Evolutionary conservation across 2,113 vertebrate species (phyloP), one percentile per base, ranked within the genome.

Genomic region (Emydura subglobosa): DNA sequence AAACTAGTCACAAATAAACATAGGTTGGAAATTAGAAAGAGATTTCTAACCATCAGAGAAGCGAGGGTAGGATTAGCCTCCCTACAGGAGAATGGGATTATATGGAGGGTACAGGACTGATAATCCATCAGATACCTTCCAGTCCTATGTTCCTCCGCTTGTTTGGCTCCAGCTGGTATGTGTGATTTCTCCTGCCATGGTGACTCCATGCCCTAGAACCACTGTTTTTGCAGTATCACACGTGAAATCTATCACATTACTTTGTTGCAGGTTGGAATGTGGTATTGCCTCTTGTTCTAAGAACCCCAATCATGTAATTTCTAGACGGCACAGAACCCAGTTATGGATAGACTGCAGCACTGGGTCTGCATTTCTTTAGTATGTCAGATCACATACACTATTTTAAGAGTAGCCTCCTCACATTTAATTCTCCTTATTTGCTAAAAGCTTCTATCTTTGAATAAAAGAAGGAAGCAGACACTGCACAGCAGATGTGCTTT

Each of bases 371-470:
- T 61, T 49, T 79, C 27, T 88, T 94, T 82, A 68, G 39, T 54
- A 47, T 34, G 16, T 16, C 42, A 59, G 78, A 47, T 91, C 72
- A 51, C 1, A 82, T 65, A 82, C 14, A 54, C 76, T 47, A 3
- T 27, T 94, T 44, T 3, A 94, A 81, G 50, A 87, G 13, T 8
- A 34, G 42, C 42, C 85, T 53, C 95, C 72, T 47, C 42, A 72
- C 65, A 11, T 5, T 82, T 79, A 68, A 53, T 79, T 83, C 5
- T 50, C 93, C 89, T 92, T 92, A 87, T 86, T 24, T 34, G 12
- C 81, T 76, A 94, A 89, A 91, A 83, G 90, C 61, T 91, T 91
- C 91, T 83, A 76, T 79, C 85, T 95, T 89, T 49, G 82, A 84
- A 86, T 68, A 94, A 85, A 82, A 96, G 90, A 86, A 42, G 89